Conservation (phyloP, 2,888 invertebrate species). For the Maniola hyperantus region DNA sequence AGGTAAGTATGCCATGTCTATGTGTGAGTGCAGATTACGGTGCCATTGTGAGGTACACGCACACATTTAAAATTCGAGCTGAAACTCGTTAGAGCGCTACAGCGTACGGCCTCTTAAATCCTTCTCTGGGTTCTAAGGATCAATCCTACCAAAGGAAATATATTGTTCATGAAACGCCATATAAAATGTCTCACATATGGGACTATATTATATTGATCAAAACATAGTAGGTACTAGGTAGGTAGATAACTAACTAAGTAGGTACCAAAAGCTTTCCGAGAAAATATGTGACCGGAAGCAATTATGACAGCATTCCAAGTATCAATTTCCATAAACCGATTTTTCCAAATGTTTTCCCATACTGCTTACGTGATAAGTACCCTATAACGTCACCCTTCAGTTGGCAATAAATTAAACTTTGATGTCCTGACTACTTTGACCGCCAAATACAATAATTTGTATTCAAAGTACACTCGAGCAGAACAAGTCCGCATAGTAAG, state of each 20-base stretch:
- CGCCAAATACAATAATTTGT: conserved; percentile 73
- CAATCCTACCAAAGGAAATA: too few relatives aligned
- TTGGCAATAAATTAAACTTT: conserved; percentile 60
- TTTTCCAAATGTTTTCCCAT: conserved; percentile 55
- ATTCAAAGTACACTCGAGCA: conserved; percentile 52
- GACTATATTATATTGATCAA: not conserved
- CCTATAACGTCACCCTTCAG: conserved; percentile 50
- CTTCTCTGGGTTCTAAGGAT: too few relatives aligned
- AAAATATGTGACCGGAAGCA: conserved; percentile 71
- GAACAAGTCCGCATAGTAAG: conserved; percentile 52
- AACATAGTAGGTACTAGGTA: not conserved
- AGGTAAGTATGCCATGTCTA: too few relatives aligned
- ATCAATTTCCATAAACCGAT: conserved; percentile 63
- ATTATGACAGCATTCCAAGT: conserved; percentile 65
- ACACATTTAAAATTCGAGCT: too few relatives aligned
- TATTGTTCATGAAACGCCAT: too few relatives aligned
- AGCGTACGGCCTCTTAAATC: too few relatives aligned
- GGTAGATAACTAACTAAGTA: not conserved
- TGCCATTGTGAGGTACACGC: too few relatives aligned
- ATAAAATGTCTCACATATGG: too few relatives aligned
- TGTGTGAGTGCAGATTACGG: too few relatives aligned
- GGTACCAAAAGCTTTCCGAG: conserved; percentile 47
- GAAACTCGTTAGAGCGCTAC: too few relatives aligned
- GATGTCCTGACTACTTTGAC: conserved; percentile 59
- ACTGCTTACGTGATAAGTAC: conserved; percentile 59